Evolutionary conservation across 2,888 invertebrate genomes (phyloP).

Genomic region (Anorthoa munda): DNA sequence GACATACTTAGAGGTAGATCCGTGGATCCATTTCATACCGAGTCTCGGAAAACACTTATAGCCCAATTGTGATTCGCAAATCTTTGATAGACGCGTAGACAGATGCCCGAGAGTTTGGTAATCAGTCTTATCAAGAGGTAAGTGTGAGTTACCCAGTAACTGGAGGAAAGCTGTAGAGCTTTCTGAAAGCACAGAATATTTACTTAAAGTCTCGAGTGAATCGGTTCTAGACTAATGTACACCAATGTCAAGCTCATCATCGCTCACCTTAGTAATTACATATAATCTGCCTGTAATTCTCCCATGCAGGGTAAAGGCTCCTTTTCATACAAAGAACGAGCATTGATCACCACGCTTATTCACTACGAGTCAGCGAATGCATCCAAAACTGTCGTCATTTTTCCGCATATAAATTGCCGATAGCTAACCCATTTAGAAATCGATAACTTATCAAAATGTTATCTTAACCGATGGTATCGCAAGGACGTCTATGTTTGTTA

Average conservation of each 20-base stretch:
- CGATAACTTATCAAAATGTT: slow-evolving; percentile 47
- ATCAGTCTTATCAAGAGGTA: not conserved
- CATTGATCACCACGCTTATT: not conserved
- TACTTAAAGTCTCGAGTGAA: not conserved
- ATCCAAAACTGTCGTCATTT: not conserved
- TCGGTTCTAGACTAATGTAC: too few species aligned
- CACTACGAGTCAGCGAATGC: not conserved
- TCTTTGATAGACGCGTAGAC: not conserved
- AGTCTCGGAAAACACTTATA: too few species aligned
- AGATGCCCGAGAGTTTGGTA: not conserved
- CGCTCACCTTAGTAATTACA: not conserved
- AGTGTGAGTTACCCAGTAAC: too few species aligned
- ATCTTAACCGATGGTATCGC: slow-evolving; percentile 43
- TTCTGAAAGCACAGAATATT: too few species aligned
- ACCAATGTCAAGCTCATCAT: not conserved
- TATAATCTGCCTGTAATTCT: too few species aligned
- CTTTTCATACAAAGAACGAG: not conserved
- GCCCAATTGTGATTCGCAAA: not conserved
- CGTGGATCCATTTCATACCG: too few species aligned
- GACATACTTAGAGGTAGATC: not conserved
- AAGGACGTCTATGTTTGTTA: slow-evolving; percentile 49
- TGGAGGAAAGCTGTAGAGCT: too few species aligned
- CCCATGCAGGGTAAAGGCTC: not conserved
- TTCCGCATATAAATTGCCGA: slow-evolving; percentile 8
- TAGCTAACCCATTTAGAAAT: slow-evolving; percentile 47